Evolutionary conservation across 1,140 invertebrate species (phyloP).

Genomic region (Lamellibrachia luymesi): DNA sequence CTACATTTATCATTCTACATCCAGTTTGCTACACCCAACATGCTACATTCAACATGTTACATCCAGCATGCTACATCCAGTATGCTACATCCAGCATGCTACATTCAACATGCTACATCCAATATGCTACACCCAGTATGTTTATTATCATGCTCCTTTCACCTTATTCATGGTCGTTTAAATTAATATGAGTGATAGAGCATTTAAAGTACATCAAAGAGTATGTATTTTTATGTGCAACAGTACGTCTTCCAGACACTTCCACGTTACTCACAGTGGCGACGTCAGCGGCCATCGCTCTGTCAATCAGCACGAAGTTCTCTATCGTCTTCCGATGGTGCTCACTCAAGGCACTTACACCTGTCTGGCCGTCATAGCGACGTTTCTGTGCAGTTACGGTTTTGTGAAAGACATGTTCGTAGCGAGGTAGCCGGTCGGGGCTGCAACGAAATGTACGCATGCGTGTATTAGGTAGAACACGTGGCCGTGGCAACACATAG

Average conservation of each 20-base stretch:
- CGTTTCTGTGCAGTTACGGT: constrained; percentile 16
- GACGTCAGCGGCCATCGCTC: constrained; percentile 3
- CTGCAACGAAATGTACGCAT: constrained; percentile 31
- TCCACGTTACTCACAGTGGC: neutral
- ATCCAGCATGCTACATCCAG: too few species aligned
- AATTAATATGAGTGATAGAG: neutral
- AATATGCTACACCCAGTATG: too few species aligned
- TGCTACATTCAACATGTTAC: too few species aligned
- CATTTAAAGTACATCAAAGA: neutral
- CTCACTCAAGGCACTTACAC: constrained; percentile 26
- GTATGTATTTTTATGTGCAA: neutral
- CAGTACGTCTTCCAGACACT: neutral
- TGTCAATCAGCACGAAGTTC: constrained; percentile 34
- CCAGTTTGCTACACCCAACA: too few species aligned
- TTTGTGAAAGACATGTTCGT: constrained; percentile 42
- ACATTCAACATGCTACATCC: too few species aligned
- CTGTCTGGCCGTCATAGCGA: constrained; percentile 10
- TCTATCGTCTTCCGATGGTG: constrained; percentile 40
- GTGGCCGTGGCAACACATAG: neutral
- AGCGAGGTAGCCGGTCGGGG: constrained; percentile 47
- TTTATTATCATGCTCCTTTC: too few species aligned
- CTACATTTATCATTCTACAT: too few species aligned
- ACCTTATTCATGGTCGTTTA: too few species aligned
- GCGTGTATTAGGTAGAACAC: neutral
- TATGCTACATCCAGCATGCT: too few species aligned